phyloP scores from a whole-genome alignment of 2,797 vertebrate genomes.

The Glossophaga mutica region DNA sequence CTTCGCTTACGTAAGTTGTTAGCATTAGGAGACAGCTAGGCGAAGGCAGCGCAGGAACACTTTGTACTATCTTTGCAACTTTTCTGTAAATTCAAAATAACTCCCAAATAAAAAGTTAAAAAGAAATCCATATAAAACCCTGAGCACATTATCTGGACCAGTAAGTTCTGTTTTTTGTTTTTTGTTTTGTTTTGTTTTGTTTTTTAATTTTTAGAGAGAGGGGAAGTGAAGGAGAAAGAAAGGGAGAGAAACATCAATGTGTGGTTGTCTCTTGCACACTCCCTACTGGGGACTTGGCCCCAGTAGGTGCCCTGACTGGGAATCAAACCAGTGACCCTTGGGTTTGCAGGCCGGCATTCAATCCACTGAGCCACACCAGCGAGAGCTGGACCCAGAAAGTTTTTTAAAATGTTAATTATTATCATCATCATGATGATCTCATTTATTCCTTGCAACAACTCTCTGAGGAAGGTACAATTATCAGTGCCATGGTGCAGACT shows the following conservation, averaged over 20 bases:
- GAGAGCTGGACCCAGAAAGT: not conserved
- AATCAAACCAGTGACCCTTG: too few species aligned
- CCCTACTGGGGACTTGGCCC: too few species aligned
- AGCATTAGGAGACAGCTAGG: not conserved
- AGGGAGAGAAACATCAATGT: too few species aligned
- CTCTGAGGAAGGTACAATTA: not conserved
- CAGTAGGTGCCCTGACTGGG: too few species aligned
- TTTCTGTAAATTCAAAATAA: not conserved
- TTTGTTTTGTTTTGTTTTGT: too few species aligned
- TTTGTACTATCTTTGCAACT: not conserved
- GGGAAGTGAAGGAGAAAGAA: too few species aligned
- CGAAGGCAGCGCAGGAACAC: not conserved
- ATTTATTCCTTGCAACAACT: not conserved
- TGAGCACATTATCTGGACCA: not conserved
- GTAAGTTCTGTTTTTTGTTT: not conserved
- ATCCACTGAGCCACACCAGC: too few species aligned
- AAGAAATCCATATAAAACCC: not conserved
- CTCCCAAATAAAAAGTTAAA: not conserved
- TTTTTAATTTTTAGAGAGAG: too few species aligned
- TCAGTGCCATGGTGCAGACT: not conserved
- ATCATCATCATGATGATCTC: not conserved
- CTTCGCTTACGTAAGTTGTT: not conserved
- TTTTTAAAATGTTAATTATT: not conserved
- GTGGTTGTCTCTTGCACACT: too few species aligned
- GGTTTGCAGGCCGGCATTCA: too few species aligned